Evolutionary conservation across 2,888 invertebrate species (phyloP).

Genomic region (Drosophila paranaensis): DNA sequence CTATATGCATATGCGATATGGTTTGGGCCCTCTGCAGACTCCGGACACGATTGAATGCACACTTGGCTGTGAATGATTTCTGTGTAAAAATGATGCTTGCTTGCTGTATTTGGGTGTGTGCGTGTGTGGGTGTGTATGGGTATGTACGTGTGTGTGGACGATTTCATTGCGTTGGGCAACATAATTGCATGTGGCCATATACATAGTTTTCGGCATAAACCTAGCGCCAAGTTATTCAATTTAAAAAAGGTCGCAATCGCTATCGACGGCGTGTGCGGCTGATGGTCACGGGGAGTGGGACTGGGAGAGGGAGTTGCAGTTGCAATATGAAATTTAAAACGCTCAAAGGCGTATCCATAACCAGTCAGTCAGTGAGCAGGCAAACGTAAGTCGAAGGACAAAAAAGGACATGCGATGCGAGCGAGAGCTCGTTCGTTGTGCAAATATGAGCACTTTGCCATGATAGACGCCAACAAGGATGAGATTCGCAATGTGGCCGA

Average conservation of each 20-base stretch:
- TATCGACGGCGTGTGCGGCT: slow-evolving; percentile 13
- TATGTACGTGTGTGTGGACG: slow-evolving; percentile 32
- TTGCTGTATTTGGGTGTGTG: background rate
- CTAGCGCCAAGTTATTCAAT: slow-evolving; percentile 54
- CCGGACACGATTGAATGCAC: slow-evolving; percentile 68
- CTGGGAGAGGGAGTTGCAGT: slow-evolving; percentile 47
- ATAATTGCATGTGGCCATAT: slow-evolving; percentile 66
- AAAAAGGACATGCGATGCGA: slow-evolving; percentile 73
- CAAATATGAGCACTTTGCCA: slow-evolving; percentile 76
- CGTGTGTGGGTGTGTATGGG: background rate
- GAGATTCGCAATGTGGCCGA: slow-evolving; percentile 32
- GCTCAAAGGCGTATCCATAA: slow-evolving; percentile 80
- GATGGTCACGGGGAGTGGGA: too few relatives aligned
- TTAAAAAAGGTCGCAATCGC: slow-evolving; percentile 49
- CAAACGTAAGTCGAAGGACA: slow-evolving; percentile 77
- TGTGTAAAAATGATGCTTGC: slow-evolving; percentile 64
- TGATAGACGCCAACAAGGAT: slow-evolving; percentile 69
- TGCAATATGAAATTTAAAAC: slow-evolving; percentile 81
- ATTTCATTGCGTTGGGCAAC: slow-evolving; percentile 68
- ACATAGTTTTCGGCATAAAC: slow-evolving; percentile 39
- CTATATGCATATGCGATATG: slow-evolving; percentile 47
- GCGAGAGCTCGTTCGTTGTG: slow-evolving; percentile 52
- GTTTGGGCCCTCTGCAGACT: slow-evolving; percentile 14
- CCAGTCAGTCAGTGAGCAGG: slow-evolving; percentile 59
- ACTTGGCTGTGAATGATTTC: slow-evolving; percentile 76